A percentile compares a stretch with the other conserved stretches of the same genome.
Conservation (phyloP, 2,113 vertebrate genomes). For the Kryptolebias marmoratus region DNA sequence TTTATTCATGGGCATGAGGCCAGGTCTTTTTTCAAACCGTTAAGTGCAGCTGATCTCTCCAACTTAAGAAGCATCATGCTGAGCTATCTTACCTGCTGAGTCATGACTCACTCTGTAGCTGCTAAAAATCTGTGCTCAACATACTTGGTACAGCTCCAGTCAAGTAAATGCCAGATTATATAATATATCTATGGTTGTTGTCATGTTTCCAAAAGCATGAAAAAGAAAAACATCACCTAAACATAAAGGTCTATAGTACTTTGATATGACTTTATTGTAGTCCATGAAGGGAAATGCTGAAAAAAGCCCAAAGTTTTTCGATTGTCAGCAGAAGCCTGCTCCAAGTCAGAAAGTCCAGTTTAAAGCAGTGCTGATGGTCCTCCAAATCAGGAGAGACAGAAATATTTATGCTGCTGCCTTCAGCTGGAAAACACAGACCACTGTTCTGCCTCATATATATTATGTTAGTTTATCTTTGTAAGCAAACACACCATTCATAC, state of each 20-base stretch:
- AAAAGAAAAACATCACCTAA: neutral
- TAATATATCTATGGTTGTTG: neutral
- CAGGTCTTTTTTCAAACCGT: neutral
- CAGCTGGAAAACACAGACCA: conserved; percentile 4
- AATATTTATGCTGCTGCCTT: neutral
- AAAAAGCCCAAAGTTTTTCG: neutral
- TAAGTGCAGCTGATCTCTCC: neutral
- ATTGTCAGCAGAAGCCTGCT: neutral
- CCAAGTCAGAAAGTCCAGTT: conserved; percentile 2
- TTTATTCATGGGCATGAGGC: neutral
- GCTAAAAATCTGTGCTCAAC: neutral
- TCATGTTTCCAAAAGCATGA: neutral
- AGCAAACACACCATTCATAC: neutral
- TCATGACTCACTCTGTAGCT: neutral
- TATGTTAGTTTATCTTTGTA: neutral
- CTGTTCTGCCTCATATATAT: neutral
- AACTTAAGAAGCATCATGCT: neutral
- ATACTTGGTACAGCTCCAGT: neutral
- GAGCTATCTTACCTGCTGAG: neutral
- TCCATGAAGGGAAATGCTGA: neutral
- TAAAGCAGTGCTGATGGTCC: conserved; percentile 5
- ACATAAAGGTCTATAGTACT: neutral
- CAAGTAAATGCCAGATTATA: neutral
- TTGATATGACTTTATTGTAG: neutral
- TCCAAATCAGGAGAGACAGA: neutral